Evolutionary conservation across 1,140 invertebrate species (phyloP).

Genomic region (Formica selysi): DNA sequence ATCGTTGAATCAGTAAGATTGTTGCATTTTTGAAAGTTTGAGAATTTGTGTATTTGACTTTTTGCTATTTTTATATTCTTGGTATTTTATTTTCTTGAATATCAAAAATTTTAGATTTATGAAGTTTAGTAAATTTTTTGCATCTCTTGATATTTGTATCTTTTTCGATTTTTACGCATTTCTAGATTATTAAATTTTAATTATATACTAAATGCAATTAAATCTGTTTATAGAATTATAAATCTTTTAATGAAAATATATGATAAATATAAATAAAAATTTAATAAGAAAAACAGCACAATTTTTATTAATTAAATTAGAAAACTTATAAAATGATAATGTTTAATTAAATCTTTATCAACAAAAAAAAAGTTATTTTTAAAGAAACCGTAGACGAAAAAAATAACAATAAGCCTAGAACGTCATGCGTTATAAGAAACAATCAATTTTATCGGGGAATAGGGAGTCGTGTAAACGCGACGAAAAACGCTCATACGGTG

Average conservation of each 20-base stretch:
- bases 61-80: background rate
- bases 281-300: background rate
- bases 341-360: background rate
- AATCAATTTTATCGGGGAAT: conserved; percentile 36
- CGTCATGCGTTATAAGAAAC: conserved; percentile 28
- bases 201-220: background rate
- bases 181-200: background rate
- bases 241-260: background rate
- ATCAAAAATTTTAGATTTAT: background rate
- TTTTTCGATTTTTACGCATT: background rate
- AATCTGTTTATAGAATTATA: background rate
- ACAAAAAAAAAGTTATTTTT: background rate
- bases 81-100: background rate
- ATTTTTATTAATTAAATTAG: background rate
- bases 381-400: conserved; percentile 16
- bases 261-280: background rate
- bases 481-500: conserved; percentile 55
- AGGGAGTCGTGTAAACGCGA: conserved; percentile 52
- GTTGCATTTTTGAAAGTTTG: background rate
- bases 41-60: background rate
- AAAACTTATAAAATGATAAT: background rate
- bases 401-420: background rate
- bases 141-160: background rate
- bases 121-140: background rate
- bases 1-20: conserved; percentile 13